Evolutionary conservation across 2,113 vertebrate genomes (phyloP).

Genomic region (Dromaius novaehollandiae): DNA sequence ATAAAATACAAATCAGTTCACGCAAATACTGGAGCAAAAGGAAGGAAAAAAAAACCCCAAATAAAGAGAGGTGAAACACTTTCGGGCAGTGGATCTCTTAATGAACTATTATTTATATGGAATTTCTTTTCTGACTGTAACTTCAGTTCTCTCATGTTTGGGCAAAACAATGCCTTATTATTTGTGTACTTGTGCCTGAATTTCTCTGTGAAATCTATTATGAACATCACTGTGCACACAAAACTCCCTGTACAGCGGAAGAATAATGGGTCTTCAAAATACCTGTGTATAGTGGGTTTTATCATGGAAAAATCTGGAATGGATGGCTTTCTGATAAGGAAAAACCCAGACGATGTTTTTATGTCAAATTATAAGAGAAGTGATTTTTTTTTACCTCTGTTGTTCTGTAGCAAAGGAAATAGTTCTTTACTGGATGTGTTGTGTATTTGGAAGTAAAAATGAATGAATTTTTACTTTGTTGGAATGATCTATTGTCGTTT

Average conservation of each 20-base stretch:
- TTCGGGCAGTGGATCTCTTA: background rate
- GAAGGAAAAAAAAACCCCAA: background rate
- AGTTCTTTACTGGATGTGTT: background rate
- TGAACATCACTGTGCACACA: background rate
- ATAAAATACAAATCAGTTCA: background rate
- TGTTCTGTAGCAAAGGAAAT: background rate
- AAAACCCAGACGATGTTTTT: background rate
- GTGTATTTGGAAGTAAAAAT: background rate
- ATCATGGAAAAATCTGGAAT: background rate
- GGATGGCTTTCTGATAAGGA: background rate
- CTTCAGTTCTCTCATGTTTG: background rate
- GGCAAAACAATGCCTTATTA: background rate
- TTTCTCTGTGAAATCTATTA: background rate
- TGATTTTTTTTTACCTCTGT: background rate
- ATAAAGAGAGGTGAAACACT: background rate
- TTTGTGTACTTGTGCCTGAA: background rate
- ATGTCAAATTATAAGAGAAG: background rate
- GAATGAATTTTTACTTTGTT: background rate
- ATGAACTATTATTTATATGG: background rate
- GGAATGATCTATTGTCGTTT: background rate
- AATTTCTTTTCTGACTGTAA: background rate
- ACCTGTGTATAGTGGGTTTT: background rate
- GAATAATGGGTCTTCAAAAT: background rate
- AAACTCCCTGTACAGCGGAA: background rate
- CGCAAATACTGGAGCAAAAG: background rate